These are phyloP conservation scores for Spodoptera exigua DNA, from an alignment of 2,888 invertebrate genomes.

Conservation along the genomic window DNA sequence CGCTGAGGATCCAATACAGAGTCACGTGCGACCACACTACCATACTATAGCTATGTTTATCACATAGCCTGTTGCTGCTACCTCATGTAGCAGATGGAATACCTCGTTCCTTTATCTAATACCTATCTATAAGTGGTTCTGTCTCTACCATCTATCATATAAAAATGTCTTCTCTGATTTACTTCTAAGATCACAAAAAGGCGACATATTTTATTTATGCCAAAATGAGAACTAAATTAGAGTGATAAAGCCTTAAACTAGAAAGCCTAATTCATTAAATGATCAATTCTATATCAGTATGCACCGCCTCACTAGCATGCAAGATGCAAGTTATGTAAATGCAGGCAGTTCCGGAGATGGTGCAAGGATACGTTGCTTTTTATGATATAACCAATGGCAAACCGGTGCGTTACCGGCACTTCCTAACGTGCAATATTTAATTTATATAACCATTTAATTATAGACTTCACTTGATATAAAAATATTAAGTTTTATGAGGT, in stretches of 20 bases:
- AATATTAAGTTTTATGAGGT: constrained; percentile 7
- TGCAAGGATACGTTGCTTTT: constrained; percentile 45
- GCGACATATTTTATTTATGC: too few relatives aligned
- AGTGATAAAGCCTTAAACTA: too few relatives aligned
- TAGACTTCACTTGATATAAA: constrained; percentile 8
- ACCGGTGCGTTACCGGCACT: constrained; percentile 28
- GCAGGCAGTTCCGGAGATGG: constrained; percentile 40
- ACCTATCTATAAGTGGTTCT: too few relatives aligned
- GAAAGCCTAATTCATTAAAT: too few relatives aligned
- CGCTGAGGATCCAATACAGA: constrained; percentile 4
- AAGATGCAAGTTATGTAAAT: constrained; percentile 43
- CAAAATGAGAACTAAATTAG: too few relatives aligned
- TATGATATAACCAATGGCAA: constrained; percentile 41
- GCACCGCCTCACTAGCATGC: constrained; percentile 20
- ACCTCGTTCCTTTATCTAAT: too few relatives aligned
- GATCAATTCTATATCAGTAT: neutral
- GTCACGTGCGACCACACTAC: neutral
- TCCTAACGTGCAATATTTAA: constrained; percentile 41
- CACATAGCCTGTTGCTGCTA: constrained; percentile 1
- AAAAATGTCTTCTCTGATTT: too few relatives aligned
- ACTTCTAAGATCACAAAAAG: too few relatives aligned
- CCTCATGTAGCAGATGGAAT: neutral
- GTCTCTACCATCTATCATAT: too few relatives aligned
- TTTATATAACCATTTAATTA: constrained; percentile 28
- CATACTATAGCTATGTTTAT: neutral